Base-by-base conservation (phyloP, 2,888 invertebrate species). In the Monochamus alternatus region DNA sequence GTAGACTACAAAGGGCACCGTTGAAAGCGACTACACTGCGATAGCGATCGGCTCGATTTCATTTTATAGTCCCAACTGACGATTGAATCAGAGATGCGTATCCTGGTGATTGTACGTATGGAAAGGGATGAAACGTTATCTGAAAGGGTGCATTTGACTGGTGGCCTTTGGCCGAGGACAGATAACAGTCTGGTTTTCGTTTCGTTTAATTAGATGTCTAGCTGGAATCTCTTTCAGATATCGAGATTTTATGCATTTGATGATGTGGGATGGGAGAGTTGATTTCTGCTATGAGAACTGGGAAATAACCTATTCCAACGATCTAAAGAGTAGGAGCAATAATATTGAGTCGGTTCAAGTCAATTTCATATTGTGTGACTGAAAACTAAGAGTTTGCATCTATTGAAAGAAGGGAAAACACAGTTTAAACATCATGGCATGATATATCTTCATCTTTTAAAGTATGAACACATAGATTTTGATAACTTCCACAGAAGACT, bases 1-100 rank as follows among this genome's bases (percentile, higher is more conserved):
- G 12, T 65, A 12, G 14, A 65, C 64, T 65, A 65, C 51, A 65
- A 65, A 65, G 47, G 30, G 64, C 47, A 65, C 64, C 30, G 12
- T 65, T 65, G 64, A 51, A 65, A 65, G 64, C 30, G 14, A 64
- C 43, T 43, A 9, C 43, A 64, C 14, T 22, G 22, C 22, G 63
- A 47, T 65, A 65, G 30, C 14, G 52, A 52, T 66, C 52, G n/a
- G 22, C 63, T 65, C 32, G 31, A 66, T 66, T 52, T 52, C 52
- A n/a, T 60, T 60, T 60, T 32, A 60, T 14, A 30, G 8, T 66
- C 52, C 32, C 32, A 14, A n/a, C 43, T 22, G 38, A 44, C 51
- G 51, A 66, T 66, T 66, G 52, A 52, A 66, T 55, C 10, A 14
- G 31, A 66, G 66, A 66, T 55, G 52, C 1, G 8, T 55, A 66